Evolutionary conservation across 1,140 invertebrate species (phyloP).

Genomic region (Hermetia illucens): DNA sequence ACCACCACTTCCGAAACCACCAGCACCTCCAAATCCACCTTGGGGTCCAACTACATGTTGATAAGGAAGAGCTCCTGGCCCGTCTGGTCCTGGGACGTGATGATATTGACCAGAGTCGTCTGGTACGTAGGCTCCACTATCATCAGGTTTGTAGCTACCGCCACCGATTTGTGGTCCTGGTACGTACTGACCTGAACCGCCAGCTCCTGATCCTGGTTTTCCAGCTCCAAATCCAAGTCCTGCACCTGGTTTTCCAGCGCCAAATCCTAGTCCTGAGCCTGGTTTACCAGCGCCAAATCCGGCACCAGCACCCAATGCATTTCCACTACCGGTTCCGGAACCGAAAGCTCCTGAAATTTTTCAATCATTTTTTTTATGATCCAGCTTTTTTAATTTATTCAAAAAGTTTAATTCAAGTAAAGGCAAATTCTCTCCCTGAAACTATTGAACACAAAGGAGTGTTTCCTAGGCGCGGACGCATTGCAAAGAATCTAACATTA

Average conservation of each 20-base stretch:
- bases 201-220: not conserved
- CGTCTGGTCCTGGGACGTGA: conserved; percentile 3
- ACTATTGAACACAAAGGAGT: too few relatives aligned
- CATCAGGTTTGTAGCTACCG: conserved; percentile 2
- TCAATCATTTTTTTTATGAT: too few relatives aligned
- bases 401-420: too few relatives aligned
- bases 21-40: conserved; percentile 7
- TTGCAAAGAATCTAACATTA: too few relatives aligned
- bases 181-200: not conserved
- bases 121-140: conserved; percentile 1
- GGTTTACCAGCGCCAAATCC: too few relatives aligned
- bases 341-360: not conserved
- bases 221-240: not conserved
- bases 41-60: conserved; percentile 17
- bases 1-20: conserved; percentile 4
- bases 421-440: too few relatives aligned
- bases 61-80: conserved; percentile 14
- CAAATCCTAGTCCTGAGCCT: too few relatives aligned
- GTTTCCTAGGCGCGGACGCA: too few relatives aligned
- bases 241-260: not conserved
- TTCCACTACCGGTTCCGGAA: not conserved
- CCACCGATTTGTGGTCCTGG: too few relatives aligned
- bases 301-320: not conserved
- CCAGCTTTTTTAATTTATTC: too few relatives aligned
- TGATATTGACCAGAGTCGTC: conserved; percentile 1